Evolutionary conservation across 2,888 invertebrate species (phyloP), one percentile per base, ranked within the genome.

Genomic region (Eupsilia transversa): DNA sequence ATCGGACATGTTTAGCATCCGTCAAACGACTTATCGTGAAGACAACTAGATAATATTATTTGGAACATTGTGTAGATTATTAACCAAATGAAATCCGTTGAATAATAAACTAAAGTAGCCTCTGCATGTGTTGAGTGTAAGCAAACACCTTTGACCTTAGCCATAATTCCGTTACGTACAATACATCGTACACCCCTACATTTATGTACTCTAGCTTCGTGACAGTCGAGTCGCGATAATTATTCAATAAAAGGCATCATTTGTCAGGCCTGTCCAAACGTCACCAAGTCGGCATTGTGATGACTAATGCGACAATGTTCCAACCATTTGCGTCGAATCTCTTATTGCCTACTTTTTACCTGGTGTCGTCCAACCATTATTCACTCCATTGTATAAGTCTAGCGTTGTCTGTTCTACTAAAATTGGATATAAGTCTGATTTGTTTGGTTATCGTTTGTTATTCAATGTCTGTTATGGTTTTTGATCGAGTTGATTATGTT

Each of bases 161-260:
- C 9, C n/a, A 20, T 77, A 63, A 81, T 59, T 69, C 79, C 61
- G 76, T 74, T 43, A 57, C 6, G 41, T 30, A 68, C 66, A 67
- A 69, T 71, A 72, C 33, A 41, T 46, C 27, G 52, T 46, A 69
- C 61, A 71, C 59, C 79, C 80, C 76, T 89, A 89, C 88, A 92
- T 92, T 92, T 89, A 80, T 79, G 61, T 80, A 91, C 88, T 92
- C 63, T 61, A 89, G 88, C 89, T 91, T 91, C 89, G 89, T 91
- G 90, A 90, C 91, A 89, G 84, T 89, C 79, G 79, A 87, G 87
- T 80, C 88, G 86, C 88, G 90, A 93, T 95, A 94, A 95, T 95
- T 95, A 95, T 95, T 95, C 95, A 95, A 95, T 96, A 94, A 94
- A 94, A 93, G 93, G 90, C 88, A 93, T 94, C 93, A 95, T 95